Percentiles rank a stretch among this genome's conserved stretches.
Evolutionary conservation across 2,113 vertebrate genomes (phyloP).

Genomic region (Ameiurus melas): DNA sequence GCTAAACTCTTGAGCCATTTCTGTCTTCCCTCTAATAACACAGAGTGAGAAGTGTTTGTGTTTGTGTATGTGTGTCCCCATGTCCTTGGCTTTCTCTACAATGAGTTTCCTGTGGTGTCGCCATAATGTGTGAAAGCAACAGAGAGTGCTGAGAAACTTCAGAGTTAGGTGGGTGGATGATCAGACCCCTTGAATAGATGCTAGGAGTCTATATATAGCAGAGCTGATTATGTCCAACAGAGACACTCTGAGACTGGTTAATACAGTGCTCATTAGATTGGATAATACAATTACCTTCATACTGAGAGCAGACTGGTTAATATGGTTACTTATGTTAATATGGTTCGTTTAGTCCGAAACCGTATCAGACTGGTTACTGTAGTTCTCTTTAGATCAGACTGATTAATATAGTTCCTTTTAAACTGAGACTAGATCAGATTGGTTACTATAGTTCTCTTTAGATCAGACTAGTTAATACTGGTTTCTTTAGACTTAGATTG

Average conservation of each 20-base stretch:
- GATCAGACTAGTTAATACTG: background rate
- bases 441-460: background rate
- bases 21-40: background rate
- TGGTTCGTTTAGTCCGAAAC: background rate
- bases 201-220: background rate
- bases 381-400: background rate
- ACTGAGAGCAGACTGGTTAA: background rate
- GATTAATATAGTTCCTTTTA: background rate
- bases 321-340: background rate
- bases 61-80: slow-evolving; percentile 14
- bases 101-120: slow-evolving; percentile 19
- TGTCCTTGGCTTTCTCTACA: slow-evolving; percentile 32
- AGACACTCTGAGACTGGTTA: background rate
- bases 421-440: background rate
- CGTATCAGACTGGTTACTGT: background rate
- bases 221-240: background rate
- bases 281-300: too few relatives aligned
- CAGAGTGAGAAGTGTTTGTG: slow-evolving; percentile 14
- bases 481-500: background rate
- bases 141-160: slow-evolving; percentile 25
- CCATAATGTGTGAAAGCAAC: slow-evolving; percentile 37
- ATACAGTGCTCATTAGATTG: background rate
- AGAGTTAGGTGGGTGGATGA: background rate
- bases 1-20: slow-evolving; percentile 3
- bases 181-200: slow-evolving; percentile 10